These are phyloP conservation scores for Coreius guichenoti DNA, from an alignment of 2,797 vertebrate genomes.

Conservation along the genomic window DNA sequence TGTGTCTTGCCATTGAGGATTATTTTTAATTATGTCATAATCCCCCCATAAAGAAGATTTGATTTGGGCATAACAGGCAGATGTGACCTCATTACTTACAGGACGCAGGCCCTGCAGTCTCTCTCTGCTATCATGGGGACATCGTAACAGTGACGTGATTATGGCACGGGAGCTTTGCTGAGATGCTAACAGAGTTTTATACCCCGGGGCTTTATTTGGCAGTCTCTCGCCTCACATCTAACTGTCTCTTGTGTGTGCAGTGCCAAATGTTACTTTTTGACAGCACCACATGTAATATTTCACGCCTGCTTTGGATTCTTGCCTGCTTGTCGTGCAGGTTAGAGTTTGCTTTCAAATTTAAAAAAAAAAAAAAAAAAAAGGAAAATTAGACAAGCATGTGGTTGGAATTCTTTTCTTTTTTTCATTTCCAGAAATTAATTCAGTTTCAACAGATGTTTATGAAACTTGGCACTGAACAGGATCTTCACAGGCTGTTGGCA, in stretches of 20 bases:
- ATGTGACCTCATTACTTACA: constrained; percentile 56
- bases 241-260: constrained; percentile 23
- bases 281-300: constrained; percentile 46
- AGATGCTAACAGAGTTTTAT: constrained; percentile 46
- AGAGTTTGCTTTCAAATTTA: constrained; percentile 50
- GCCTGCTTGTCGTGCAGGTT: constrained; percentile 49
- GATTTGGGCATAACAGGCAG: constrained; percentile 46
- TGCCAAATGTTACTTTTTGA: constrained; percentile 50
- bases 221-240: constrained; percentile 30
- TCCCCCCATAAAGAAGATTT: constrained; percentile 50
- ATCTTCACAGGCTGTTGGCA: constrained; percentile 58
- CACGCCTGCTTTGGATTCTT: constrained; percentile 37
- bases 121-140: constrained; percentile 13
- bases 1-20: constrained; percentile 42
- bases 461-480: constrained; percentile 52
- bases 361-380: background rate
- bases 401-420: constrained; percentile 3
- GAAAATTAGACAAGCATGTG: constrained; percentile 47
- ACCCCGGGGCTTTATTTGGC: constrained; percentile 53
- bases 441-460: constrained; percentile 60
- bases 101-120: constrained; percentile 21
- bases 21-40: constrained; percentile 60
- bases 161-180: constrained; percentile 1
- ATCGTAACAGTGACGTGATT: constrained; percentile 34
- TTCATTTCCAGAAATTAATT: constrained; percentile 50